A percentile compares a stretch with the other conserved stretches of the same genome.
phyloP scores from a whole-genome alignment of 2,888 invertebrate genomes.

The Calameuta filiformis region DNA sequence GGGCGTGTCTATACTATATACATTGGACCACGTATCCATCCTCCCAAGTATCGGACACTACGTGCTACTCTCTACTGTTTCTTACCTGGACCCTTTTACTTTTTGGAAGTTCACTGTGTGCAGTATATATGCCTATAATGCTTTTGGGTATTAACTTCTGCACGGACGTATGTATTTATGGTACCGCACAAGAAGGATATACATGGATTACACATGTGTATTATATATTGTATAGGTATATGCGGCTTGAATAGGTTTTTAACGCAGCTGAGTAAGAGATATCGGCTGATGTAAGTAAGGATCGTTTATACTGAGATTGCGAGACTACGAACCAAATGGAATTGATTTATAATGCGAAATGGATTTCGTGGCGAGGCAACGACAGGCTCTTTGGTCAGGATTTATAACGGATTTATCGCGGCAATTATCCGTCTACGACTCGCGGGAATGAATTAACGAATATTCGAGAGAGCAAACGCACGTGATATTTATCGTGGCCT shows the following conservation, averaged over 20 bases:
- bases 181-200: neutral
- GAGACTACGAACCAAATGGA: conserved; percentile 9
- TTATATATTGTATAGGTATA: neutral
- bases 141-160: neutral
- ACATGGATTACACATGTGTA: neutral
- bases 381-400: conserved; percentile 47
- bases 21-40: conserved; percentile 45
- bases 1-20: conserved; percentile 40
- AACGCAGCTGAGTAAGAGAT: neutral
- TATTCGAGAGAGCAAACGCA: conserved; percentile 38
- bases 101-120: neutral
- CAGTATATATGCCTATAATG: neutral
- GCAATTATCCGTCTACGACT: conserved; percentile 55
- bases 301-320: neutral
- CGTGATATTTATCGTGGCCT: neutral
- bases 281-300: neutral
- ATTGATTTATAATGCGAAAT: conserved; percentile 59
- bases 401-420: conserved; percentile 58
- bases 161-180: neutral
- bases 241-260: neutral
- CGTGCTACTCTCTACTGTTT: conserved; percentile 4
- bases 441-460: conserved; percentile 13
- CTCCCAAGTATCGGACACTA: conserved; percentile 40
- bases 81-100: neutral
- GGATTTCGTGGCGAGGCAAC: conserved; percentile 51